Base-by-base conservation (phyloP, 1,140 invertebrate genomes). In the Rhynchophorus ferrugineus region DNA sequence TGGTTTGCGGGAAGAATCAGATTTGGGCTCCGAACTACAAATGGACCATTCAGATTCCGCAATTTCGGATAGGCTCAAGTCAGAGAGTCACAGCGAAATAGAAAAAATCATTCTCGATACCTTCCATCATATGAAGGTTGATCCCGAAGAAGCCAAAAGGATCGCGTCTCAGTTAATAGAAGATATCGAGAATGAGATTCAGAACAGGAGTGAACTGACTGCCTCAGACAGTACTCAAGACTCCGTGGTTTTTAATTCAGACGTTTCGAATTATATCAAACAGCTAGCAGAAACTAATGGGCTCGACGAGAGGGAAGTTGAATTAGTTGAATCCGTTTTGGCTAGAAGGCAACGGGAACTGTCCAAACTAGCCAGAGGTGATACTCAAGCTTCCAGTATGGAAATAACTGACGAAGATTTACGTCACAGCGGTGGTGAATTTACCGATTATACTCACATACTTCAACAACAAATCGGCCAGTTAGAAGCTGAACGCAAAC, bases 401-500 rank as follows among this genome's bases (percentile, higher is more conserved):
- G 78, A 83, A 71, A 78, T 82, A 44, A 85, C 80, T 19, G 83
- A 83, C 69, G 82, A 84, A 68, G 80, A 84, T 65, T 62, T 80
- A 20, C 60, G 71, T 48, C 76, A 73, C 61, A 85, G 81, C 67
- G 80, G 80, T 49, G 74, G 76, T 43, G 81, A 80, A 61, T 9
- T 54, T 7, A 77, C 77, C 38, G 82, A 84, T 69, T 74, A 80
- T 42, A 81, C 79, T 20, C 75, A 50, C 67, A 73, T 68, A 60
- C 70, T 62, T 69, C 72, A 62, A 46, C 72, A 75, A 60, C 72
- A 76, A 54, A 73, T 77, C 9, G 67, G 67, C 29, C 66, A 69
- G 48, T 35, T 67, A 3, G 44, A 68, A 44, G 73, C 76, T 3
- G 74, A 77, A 49, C 73, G 83, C 69, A 78, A 84, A 19, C 77